Percentiles rank a stretch among this genome's conserved stretches.
Conservation (phyloP, 2,888 invertebrate species). For the Drosophila antonietae region DNA sequence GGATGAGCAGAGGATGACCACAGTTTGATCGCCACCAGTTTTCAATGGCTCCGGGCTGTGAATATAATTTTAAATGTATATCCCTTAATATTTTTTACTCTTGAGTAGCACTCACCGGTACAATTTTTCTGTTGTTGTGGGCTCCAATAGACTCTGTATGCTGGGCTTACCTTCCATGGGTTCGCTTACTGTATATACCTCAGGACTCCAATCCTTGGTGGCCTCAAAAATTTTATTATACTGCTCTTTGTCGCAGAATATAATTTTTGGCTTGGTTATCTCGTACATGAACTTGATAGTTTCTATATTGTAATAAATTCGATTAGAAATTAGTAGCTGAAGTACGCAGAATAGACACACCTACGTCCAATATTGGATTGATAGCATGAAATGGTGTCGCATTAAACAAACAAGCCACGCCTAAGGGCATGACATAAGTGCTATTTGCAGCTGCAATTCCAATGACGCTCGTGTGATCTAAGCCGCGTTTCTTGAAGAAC, state of each 20-base stretch:
- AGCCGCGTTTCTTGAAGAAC: constrained; percentile 50
- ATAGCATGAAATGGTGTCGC: constrained; percentile 6
- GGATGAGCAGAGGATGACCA: constrained; percentile 71
- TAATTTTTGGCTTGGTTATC: constrained; percentile 55
- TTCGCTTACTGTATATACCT: constrained; percentile 54
- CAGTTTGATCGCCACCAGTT: constrained; percentile 57
- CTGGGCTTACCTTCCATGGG: constrained; percentile 51
- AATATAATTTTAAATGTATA: neutral
- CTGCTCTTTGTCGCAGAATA: constrained; percentile 60
- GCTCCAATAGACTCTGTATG: constrained; percentile 47
- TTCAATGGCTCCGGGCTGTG: constrained; percentile 48
- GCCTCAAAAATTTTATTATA: constrained; percentile 54
- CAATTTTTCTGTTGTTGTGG: constrained; percentile 40
- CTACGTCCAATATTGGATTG: constrained; percentile 4
- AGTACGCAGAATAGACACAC: neutral
- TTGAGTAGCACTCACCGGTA: constrained; percentile 47
- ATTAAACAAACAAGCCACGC: constrained; percentile 6
- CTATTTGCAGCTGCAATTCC: constrained; percentile 58
- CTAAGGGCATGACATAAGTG: constrained; percentile 8
- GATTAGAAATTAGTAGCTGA: neutral
- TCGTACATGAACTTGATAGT: constrained; percentile 46
- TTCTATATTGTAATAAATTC: constrained; percentile 17
- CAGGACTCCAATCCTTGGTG: constrained; percentile 45
- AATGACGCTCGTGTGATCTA: constrained; percentile 63
- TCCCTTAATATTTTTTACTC: neutral